A percentile compares a stretch with the other conserved stretches of the same genome.
Evolutionary conservation across 2,888 invertebrate genomes (phyloP).

Genomic region (Cryptocephalus primarius): DNA sequence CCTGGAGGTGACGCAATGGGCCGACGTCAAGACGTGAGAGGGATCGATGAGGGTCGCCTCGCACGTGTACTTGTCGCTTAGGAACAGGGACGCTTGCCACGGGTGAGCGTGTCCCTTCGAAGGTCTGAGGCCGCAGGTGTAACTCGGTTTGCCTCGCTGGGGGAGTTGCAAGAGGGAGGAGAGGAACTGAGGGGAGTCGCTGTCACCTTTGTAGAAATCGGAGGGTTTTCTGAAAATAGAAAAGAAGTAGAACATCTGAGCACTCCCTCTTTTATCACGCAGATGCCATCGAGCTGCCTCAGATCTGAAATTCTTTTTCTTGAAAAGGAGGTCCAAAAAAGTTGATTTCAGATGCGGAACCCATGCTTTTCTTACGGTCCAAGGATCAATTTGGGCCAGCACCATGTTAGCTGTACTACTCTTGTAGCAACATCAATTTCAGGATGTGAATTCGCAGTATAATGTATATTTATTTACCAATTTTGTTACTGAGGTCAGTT

Average conservation of each 20-base stretch:
- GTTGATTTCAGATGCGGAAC: no score
- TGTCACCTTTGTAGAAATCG: slow-evolving; percentile 16
- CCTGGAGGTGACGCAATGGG: slow-evolving; percentile 22
- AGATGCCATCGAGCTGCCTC: no score
- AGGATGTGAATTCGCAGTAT: no score
- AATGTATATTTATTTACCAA: no score
- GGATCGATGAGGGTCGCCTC: slow-evolving; percentile 17
- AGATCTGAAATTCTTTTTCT: no score
- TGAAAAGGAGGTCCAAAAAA: no score
- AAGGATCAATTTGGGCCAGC: no score
- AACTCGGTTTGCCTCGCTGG: slow-evolving; percentile 2
- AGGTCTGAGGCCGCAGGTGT: slow-evolving; percentile 7
- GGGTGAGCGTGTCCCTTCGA: slow-evolving; percentile 7
- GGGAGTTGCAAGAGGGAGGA: slow-evolving; percentile 3
- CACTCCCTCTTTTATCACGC: no score
- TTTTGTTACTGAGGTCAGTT: no score
- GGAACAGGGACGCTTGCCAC: slow-evolving; percentile 14
- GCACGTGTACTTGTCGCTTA: slow-evolving; percentile 11
- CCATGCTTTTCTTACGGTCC: no score
- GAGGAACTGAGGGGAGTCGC: slow-evolving; percentile 13
- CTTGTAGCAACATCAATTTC: no score
- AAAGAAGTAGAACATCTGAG: background rate
- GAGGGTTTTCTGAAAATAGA: slow-evolving; percentile 4
- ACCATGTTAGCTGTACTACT: no score
- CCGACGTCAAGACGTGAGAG: slow-evolving; percentile 16